Evolutionary conservation across 2,113 vertebrate species (phyloP).

Genomic region (Glareola pratincola): DNA sequence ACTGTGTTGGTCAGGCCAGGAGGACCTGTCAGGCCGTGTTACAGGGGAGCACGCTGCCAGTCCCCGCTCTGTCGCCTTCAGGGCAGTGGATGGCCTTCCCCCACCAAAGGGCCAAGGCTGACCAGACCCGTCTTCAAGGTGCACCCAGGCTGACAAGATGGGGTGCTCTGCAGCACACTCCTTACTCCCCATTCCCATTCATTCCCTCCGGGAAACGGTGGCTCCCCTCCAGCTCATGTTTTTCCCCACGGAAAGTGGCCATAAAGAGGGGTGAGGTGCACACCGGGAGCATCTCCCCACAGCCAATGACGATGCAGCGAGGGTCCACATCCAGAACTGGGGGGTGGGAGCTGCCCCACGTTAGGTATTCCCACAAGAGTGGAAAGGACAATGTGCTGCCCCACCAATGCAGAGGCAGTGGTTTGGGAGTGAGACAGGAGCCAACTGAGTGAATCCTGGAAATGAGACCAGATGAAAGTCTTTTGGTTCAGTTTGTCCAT

Average conservation of each 20-base stretch:
- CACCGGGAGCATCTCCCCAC: not conserved
- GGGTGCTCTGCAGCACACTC: not conserved
- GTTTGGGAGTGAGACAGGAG: not conserved
- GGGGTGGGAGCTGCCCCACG: not conserved
- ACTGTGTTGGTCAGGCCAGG: not conserved
- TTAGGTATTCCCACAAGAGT: not conserved
- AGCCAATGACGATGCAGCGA: accelerated
- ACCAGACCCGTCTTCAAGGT: not conserved
- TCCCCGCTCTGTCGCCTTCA: not conserved
- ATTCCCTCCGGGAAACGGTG: not conserved
- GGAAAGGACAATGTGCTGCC: not conserved
- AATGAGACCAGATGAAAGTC: not conserved
- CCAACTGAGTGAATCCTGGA: not conserved
- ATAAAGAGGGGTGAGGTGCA: not conserved
- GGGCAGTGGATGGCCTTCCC: not conserved
- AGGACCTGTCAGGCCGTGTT: not conserved
- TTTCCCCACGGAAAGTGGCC: not conserved
- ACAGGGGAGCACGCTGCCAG: not conserved
- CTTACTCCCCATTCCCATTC: not conserved
- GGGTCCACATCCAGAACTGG: not conserved
- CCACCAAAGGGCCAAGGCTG: not conserved
- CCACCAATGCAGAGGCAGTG: not conserved
- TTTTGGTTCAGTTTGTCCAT: not conserved
- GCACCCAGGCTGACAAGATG: not conserved
- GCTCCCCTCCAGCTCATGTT: not conserved